Base-by-base conservation (phyloP, 2,797 vertebrate genomes). In the Sebastiscus albofasciatus region DNA sequence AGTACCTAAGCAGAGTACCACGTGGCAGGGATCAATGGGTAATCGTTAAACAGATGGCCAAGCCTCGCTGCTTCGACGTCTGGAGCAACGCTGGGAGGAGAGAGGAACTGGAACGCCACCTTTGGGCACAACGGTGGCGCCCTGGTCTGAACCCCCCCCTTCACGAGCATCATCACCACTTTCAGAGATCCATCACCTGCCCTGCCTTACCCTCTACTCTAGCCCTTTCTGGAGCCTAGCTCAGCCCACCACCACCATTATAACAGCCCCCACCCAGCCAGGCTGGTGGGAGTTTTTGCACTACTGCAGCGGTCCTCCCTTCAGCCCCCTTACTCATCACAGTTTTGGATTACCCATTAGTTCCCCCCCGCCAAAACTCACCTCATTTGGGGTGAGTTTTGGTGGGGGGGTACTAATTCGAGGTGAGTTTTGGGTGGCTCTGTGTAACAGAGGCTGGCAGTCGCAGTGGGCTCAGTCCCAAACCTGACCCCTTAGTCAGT, bases 251-350 rank as follows among this genome's bases (percentile, higher is more conserved):
- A 5, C 65, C 77, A 24, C 59, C 69, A 29, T 71, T 13, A 46
- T 29, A n/a, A 69, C 27, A 55, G 64, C 76, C 52, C 75, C 87
- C 82, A 49, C 79, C 59, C 86, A 90, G 86, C 87, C 65, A 78
- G 88, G 91, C 90, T 93, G 88, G 80, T 84, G 79, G 85, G 89
- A 87, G 89, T 77, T 94, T 94, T 94, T 95, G 95, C 95, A 95
- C 95, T 95, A 93, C 89, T 88, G 87, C 87, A 90, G 82, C 80
- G 8, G 83, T 67, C 77, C 81, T 59, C 75, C 64, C 55, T 67
- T 77, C 75, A 39, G 58, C 60, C 66, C 67, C 81, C 59, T 54
- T 22, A 54, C 27, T 52, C 26, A 31, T 78, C 60, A 72, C 42
- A 74, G 46, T 80, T 69, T 10, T 72, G 67, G 66, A 33, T 75